Conservation (phyloP, 2,888 invertebrate genomes). For the Epinotia ramella region DNA sequence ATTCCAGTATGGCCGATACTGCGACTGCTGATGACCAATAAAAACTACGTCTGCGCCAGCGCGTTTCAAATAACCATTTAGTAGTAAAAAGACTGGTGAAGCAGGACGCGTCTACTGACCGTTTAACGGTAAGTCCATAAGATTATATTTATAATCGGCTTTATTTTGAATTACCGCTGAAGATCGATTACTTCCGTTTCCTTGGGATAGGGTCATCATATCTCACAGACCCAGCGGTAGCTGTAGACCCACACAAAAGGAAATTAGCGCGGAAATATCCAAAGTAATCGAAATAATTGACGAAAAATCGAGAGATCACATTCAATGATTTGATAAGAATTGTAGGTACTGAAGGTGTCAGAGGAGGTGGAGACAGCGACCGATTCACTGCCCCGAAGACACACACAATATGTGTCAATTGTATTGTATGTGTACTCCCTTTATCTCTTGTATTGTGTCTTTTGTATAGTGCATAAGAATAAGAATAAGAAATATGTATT, state of each 20-base stretch:
- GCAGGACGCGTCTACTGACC: conserved; percentile 5
- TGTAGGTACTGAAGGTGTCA: too few relatives aligned
- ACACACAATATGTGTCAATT: too few relatives aligned
- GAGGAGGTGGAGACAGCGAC: too few relatives aligned
- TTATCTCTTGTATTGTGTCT: too few relatives aligned
- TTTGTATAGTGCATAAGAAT: too few relatives aligned
- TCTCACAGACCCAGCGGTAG: neutral
- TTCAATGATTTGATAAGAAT: neutral
- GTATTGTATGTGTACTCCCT: too few relatives aligned
- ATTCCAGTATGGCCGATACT: conserved; percentile 22
- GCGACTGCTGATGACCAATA: conserved; percentile 23
- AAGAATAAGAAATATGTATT: too few relatives aligned
- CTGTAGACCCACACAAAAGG: too few relatives aligned
- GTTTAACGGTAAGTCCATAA: neutral
- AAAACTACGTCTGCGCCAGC: neutral
- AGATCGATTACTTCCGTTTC: neutral
- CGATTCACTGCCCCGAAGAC: too few relatives aligned
- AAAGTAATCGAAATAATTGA: too few relatives aligned
- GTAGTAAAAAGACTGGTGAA: conserved; percentile 7
- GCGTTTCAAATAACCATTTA: conserved; percentile 7
- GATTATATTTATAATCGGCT: neutral
- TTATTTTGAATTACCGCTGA: neutral
- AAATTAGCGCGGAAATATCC: too few relatives aligned
- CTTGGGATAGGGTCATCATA: neutral
- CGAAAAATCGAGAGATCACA: neutral